A percentile compares a stretch with the other conserved stretches of the same genome.
Conservation (phyloP, 2,888 invertebrate species). For the Chesias legatella region DNA sequence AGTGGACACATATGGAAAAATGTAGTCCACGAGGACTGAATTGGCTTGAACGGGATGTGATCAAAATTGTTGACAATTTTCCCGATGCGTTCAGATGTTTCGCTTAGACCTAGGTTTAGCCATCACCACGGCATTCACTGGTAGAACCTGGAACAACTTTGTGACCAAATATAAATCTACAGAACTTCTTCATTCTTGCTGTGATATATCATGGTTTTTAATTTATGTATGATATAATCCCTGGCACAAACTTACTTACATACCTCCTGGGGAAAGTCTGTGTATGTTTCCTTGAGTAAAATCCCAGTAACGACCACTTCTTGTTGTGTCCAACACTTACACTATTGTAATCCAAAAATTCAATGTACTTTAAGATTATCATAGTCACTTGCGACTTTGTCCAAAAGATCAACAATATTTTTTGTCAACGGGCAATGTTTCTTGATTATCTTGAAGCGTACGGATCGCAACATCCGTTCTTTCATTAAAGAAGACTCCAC, state of each 20-base stretch:
- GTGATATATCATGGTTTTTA: too few species aligned
- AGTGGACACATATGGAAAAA: constrained; percentile 59
- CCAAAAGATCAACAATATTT: too few species aligned
- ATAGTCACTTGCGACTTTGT: too few species aligned
- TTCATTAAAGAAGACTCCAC: too few species aligned
- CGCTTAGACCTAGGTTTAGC: constrained; percentile 69
- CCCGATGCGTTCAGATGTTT: constrained; percentile 61
- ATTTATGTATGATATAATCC: neutral
- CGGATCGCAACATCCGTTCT: too few species aligned
- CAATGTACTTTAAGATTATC: too few species aligned
- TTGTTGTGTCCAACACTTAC: too few species aligned
- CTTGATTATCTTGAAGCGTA: too few species aligned
- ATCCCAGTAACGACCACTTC: too few species aligned
- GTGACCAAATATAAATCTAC: constrained; percentile 7
- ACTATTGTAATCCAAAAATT: too few species aligned
- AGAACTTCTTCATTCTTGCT: neutral
- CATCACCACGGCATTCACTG: constrained; percentile 60
- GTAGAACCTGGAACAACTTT: constrained; percentile 31
- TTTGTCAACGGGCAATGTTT: too few species aligned
- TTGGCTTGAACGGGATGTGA: constrained; percentile 34
- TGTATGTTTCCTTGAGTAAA: neutral
- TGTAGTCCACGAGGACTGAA: constrained; percentile 32
- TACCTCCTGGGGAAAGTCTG: neutral
- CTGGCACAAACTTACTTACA: neutral
- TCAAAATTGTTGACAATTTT: constrained; percentile 42